Evolutionary conservation across 2,888 invertebrate genomes (phyloP).

Genomic region (Boloria euphrosyne): DNA sequence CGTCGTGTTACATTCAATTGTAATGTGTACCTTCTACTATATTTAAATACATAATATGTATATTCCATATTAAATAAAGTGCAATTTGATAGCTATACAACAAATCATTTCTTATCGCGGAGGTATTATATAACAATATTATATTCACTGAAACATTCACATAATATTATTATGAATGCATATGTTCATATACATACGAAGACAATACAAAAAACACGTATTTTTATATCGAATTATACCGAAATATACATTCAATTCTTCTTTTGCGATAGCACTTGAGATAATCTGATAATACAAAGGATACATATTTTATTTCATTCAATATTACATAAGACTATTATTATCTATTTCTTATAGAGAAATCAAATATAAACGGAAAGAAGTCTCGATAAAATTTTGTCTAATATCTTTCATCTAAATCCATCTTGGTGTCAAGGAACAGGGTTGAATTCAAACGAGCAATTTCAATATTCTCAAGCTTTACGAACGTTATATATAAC

Average conservation of each 20-base stretch:
- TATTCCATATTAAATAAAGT: no score
- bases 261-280: no score
- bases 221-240: no score
- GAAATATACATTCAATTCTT: no score
- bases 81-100: neutral
- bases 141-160: neutral
- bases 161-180: neutral
- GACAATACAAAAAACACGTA: no score
- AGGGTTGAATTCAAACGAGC: slow-evolving; percentile 7
- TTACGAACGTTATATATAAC: neutral
- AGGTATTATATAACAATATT: slow-evolving; percentile 1
- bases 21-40: no score
- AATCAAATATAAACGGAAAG: slow-evolving; percentile 2
- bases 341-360: slow-evolving; percentile 10
- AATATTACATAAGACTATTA: neutral
- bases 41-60: no score
- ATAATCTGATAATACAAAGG: no score
- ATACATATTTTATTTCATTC: no score
- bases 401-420: slow-evolving; percentile 12
- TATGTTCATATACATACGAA: no score
- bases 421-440: slow-evolving; percentile 5
- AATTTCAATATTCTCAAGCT: slow-evolving; percentile 7
- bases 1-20: no score
- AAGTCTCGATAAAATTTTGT: slow-evolving; percentile 12
- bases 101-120: neutral